phyloP scores from a whole-genome alignment of 2,797 vertebrate species.

The Semaprochilodus insignis region DNA sequence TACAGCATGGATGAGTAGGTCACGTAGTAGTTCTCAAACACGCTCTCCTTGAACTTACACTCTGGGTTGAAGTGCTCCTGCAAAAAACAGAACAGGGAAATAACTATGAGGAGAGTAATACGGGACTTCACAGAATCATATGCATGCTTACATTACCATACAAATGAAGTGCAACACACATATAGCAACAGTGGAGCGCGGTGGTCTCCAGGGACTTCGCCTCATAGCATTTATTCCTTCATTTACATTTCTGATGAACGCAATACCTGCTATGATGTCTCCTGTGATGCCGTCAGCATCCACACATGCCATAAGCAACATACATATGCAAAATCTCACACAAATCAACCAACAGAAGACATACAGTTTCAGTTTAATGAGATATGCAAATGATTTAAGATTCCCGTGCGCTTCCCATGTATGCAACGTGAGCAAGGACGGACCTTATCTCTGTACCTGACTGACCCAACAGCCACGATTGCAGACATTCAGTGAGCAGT shows the following conservation, averaged over 20 bases:
- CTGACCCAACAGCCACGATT: too few species aligned
- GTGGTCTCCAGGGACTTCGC: neutral
- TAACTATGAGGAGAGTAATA: too few species aligned
- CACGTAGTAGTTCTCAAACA: constrained; percentile 99
- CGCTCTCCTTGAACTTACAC: constrained; percentile 99
- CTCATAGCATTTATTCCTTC: constrained; percentile 36
- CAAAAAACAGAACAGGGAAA: neutral
- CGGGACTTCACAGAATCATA: too few species aligned
- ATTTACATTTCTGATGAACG: constrained; percentile 66
- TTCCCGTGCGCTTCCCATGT: too few species aligned
- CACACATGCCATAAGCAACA: neutral
- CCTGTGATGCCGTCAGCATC: constrained; percentile 41
- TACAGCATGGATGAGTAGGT: constrained; percentile 99
- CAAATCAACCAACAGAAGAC: neutral
- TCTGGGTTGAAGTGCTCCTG: constrained; percentile 98
- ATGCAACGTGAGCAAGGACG: too few species aligned
- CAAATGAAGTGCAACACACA: neutral
- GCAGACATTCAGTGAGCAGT: too few species aligned
- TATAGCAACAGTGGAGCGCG: neutral
- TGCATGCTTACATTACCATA: neutral
- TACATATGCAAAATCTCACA: constrained; percentile 2
- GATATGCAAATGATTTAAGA: too few species aligned
- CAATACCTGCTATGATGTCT: constrained; percentile 46
- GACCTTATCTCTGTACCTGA: too few species aligned
- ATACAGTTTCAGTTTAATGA: neutral